phyloP scores from a whole-genome alignment of 2,797 vertebrate genomes.

The Alca torda region DNA sequence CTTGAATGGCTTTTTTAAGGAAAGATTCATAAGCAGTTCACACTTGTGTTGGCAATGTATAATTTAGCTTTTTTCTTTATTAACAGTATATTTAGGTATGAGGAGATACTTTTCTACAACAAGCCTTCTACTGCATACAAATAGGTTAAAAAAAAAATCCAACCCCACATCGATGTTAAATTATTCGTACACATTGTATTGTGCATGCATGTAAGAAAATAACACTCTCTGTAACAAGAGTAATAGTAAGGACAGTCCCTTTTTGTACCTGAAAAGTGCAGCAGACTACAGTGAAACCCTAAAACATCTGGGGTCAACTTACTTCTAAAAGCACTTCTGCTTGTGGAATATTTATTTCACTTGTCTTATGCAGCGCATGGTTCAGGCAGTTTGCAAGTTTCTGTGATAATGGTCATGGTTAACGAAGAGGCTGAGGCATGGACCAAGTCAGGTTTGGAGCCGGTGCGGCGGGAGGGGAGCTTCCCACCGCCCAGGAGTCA shows the following conservation, averaged over 20 bases:
- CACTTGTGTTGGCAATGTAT: slow-evolving; percentile 72
- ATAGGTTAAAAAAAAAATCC: slow-evolving; percentile 71
- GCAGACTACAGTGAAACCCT: slow-evolving; percentile 49
- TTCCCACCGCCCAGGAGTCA: not conserved
- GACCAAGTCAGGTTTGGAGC: not conserved
- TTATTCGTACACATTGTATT: slow-evolving; percentile 66
- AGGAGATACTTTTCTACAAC: slow-evolving; percentile 70
- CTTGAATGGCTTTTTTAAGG: slow-evolving; percentile 80
- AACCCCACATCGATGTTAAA: slow-evolving; percentile 70
- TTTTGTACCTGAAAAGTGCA: slow-evolving; percentile 73
- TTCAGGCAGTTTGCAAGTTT: not conserved
- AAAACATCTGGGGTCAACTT: slow-evolving; percentile 19
- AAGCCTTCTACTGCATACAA: slow-evolving; percentile 77
- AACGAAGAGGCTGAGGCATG: not conserved
- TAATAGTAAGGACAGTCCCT: slow-evolving; percentile 69
- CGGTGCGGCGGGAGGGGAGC: not conserved
- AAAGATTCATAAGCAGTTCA: slow-evolving; percentile 76
- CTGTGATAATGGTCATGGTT: not conserved
- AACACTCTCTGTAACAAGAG: slow-evolving; percentile 76
- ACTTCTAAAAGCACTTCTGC: slow-evolving; percentile 48
- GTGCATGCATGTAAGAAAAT: slow-evolving; percentile 76
- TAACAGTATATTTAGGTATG: slow-evolving; percentile 70
- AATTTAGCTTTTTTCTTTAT: slow-evolving; percentile 72
- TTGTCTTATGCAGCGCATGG: not conserved
- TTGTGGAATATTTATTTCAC: not conserved